Evolutionary conservation across 35 echinoderm and acorn worm species (phyloP).

Genomic region (Nesometra sesokonis): DNA sequence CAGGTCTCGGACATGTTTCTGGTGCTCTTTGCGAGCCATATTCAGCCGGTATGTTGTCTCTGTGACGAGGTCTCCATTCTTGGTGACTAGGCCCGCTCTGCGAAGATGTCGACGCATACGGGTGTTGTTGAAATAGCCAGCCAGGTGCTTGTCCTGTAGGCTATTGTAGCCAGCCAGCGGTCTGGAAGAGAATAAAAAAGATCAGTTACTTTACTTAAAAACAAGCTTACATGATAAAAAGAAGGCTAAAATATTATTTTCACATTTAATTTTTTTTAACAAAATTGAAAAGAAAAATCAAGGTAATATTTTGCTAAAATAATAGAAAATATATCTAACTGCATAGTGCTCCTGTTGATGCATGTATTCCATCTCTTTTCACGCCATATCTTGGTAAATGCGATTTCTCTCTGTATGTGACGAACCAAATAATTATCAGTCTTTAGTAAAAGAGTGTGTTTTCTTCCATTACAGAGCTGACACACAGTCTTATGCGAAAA

Average conservation of each 20-base stretch:
- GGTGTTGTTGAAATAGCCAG: conserved; percentile 96
- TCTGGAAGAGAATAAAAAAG: conserved; percentile 35
- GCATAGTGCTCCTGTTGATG: background rate
- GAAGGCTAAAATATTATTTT: no score
- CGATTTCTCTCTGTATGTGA: background rate
- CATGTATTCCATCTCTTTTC: background rate
- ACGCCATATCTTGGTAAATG: background rate
- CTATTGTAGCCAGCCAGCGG: conserved; percentile 86
- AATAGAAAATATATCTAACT: background rate
- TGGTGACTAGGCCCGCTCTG: conserved; percentile 71
- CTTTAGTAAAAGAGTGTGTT: background rate
- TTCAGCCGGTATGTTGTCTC: conserved; percentile 78
- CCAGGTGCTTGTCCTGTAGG: conserved; percentile 93
- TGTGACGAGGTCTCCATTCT: conserved; percentile 71
- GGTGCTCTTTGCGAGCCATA: conserved; percentile 93
- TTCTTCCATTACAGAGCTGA: background rate
- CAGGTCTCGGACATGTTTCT: conserved; percentile 78
- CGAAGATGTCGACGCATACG: conserved; percentile 79
- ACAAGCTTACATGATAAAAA: no score
- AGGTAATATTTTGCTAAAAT: no score
- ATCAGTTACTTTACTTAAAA: no score
- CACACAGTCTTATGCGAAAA: background rate
- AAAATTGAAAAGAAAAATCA: no score
- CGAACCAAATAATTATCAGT: background rate
- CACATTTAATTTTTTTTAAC: no score